Evolutionary conservation across 2,888 invertebrate genomes (phyloP).

Genomic region (Rhagophthalmus giganteus): DNA sequence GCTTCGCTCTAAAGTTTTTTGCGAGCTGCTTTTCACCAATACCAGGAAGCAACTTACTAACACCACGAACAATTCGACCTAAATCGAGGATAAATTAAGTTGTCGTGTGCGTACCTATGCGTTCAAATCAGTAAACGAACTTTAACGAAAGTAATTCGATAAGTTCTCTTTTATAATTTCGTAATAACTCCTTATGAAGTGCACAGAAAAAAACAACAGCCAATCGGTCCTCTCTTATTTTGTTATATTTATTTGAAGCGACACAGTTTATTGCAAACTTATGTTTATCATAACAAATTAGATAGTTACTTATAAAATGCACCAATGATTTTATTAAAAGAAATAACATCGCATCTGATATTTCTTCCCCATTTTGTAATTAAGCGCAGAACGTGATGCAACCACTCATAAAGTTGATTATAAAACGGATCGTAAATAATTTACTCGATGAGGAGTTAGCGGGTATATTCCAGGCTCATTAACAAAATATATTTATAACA

Average conservation of each 20-base stretch:
- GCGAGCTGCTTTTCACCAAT: background rate
- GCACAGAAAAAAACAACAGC: no score
- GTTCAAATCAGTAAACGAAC: constrained; percentile 13
- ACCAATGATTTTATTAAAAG: no score
- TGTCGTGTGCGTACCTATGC: no score
- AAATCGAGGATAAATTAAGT: no score
- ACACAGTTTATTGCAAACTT: no score
- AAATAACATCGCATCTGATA: no score
- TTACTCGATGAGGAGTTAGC: constrained; percentile 25
- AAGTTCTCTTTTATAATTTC: no score
- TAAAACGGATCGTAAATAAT: constrained; percentile 27
- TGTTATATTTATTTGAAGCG: no score
- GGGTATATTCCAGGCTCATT: constrained; percentile 20
- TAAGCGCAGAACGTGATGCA: constrained; percentile 21
- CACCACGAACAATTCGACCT: constrained; percentile 5
- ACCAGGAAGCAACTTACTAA: constrained; percentile 8
- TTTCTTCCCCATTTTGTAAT: constrained; percentile 18
- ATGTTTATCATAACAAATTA: no score
- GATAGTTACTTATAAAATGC: no score
- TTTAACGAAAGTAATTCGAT: constrained; percentile 10
- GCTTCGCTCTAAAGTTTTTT: constrained; percentile 15
- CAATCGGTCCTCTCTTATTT: no score
- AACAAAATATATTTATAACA: constrained; percentile 20
- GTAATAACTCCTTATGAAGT: no score
- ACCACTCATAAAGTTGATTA: constrained; percentile 28